Evolutionary conservation across 2,113 vertebrate genomes (phyloP).

Genomic region (Brienomyrus longianalis): DNA sequence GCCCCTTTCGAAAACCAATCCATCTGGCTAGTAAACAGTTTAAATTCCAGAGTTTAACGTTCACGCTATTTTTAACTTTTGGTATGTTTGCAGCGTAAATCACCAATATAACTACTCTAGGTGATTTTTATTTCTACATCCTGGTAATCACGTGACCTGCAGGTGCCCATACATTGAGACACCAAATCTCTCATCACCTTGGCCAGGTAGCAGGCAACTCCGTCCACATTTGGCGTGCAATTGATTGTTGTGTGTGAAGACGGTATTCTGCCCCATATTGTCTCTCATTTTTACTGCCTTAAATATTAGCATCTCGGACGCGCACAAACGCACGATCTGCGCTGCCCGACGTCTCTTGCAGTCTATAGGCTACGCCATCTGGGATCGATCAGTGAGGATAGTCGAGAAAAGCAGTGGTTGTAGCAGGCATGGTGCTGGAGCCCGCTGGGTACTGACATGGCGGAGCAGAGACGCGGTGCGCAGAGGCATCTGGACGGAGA

Average conservation of each 20-base stretch:
- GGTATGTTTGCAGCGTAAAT: background rate
- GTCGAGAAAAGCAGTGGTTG: background rate
- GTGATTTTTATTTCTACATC: background rate
- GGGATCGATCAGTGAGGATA: slow-evolving; percentile 14
- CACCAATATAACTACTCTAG: background rate
- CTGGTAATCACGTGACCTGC: slow-evolving; percentile 20
- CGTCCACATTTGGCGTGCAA: background rate
- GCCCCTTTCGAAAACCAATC: background rate
- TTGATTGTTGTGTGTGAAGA: slow-evolving; percentile 17
- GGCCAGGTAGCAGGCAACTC: background rate
- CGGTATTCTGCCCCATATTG: background rate
- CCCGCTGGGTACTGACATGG: slow-evolving; percentile 48
- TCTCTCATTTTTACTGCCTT: background rate
- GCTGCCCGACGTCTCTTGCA: background rate
- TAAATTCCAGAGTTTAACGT: background rate
- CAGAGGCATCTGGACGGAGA: slow-evolving; percentile 55
- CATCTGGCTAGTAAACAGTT: background rate
- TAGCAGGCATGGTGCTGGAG: slow-evolving; percentile 32
- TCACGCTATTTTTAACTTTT: background rate
- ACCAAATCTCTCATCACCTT: background rate
- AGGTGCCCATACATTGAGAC: slow-evolving; percentile 29
- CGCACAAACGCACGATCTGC: background rate
- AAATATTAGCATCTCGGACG: background rate
- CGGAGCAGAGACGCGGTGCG: slow-evolving; percentile 49
- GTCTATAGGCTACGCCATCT: background rate